These are phyloP conservation scores for Cottus gobio DNA, from an alignment of 2,113 vertebrate genomes.

Conservation along the genomic window DNA sequence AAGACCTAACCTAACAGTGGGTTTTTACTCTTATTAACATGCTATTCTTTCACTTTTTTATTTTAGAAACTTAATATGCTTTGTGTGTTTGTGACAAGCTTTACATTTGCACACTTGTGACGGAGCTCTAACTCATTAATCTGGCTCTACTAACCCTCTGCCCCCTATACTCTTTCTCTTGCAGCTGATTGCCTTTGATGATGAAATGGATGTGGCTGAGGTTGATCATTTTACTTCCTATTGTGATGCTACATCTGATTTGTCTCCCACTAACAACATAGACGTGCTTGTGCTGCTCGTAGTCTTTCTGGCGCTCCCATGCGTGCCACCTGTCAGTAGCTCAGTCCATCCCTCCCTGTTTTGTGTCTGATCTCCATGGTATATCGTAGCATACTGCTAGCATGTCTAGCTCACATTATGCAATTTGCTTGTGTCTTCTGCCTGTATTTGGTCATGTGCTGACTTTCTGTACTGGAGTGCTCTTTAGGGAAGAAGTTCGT, in stretches of 20 bases:
- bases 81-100: conserved; percentile 23
- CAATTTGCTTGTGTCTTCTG: conserved; percentile 45
- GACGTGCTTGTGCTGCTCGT: conserved; percentile 53
- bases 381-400: conserved; percentile 18
- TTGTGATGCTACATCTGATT: conserved; percentile 54
- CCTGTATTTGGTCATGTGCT: conserved; percentile 6
- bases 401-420: conserved; percentile 54
- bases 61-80: conserved; percentile 2
- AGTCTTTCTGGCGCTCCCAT: conserved; percentile 51
- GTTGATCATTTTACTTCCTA: conserved; percentile 88
- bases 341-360: conserved; percentile 43
- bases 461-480: neutral
- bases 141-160: conserved; percentile 79
- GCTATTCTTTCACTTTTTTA: neutral
- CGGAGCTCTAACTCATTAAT: conserved; percentile 43
- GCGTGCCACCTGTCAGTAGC: conserved; percentile 39
- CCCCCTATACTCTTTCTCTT: conserved; percentile 85
- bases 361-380: conserved; percentile 18
- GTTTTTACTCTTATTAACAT: neutral
- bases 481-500: neutral
- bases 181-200: conserved; percentile 95
- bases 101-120: conserved; percentile 31
- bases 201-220: conserved; percentile 98
- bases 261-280: conserved; percentile 62
- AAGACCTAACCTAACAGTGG: neutral